Base-by-base conservation (phyloP, 2,113 vertebrate species). In the Charina bottae region DNA sequence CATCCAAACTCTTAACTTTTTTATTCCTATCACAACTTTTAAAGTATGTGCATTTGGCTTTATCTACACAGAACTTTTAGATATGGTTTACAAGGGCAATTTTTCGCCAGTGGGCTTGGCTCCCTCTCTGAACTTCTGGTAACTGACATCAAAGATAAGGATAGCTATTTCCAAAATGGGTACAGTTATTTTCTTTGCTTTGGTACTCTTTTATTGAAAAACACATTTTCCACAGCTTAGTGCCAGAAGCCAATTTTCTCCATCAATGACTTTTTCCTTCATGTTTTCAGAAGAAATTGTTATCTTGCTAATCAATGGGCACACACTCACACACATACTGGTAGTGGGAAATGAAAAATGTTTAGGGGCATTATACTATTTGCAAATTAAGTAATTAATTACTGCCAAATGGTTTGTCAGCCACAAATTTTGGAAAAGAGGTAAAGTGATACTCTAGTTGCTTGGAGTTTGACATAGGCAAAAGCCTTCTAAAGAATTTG, bases 171-270 rank as follows among this genome's bases (percentile, higher is more conserved):
- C 72, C 19, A 53, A 90, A 95, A 24, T 93, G 92, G 93, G 28
- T 83, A 83, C 88, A 93, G 26, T 93, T 92, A 89, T 89, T 49
- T 83, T 28, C 90, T 94, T 58, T 88, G 1, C 86, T 93, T 78
- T 83, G 53, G 3, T 84, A 24, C 85, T 2, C 84, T 94, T 93
- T 94, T 28, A 78, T 1, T 85, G 85, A 1, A 26, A 93, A 93
- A 26, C 10, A 60, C 6, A 17, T 89, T 68, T 85, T 92, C 54
- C 0, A 15, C 90, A 92, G 88, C 8, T 72, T 92, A 17, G 54
- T 88, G 37, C 87, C 88, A 92, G 83, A 83, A 90, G 24, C 58
- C 91, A 85, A 91, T 93, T 95, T 95, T 93, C 87, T 53, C 93
- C 93, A 92, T 91, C 93, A 92, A n/a, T 92, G 86, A 93, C n/a